Base-by-base conservation (phyloP, 2,888 invertebrate genomes). In the Cosmorhoe ocellata region DNA sequence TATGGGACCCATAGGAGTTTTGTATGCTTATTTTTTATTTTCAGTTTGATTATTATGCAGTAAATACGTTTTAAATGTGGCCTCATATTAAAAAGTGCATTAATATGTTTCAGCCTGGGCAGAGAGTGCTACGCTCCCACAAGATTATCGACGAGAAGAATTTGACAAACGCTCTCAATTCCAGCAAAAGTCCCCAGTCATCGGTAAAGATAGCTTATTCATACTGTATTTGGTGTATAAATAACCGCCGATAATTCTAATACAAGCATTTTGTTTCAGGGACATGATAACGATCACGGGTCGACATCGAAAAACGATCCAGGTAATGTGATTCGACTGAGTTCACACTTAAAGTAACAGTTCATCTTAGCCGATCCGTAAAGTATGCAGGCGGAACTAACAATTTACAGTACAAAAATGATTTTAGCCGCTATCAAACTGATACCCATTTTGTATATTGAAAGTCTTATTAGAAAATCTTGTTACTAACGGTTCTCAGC, bases 121-220 rank as follows among this genome's bases (percentile, higher is more conserved):
- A 90, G 73, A 82, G 90, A 69, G 90, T 91, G 63, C 83, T 91
- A 59, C 86, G 91, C 84, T 92, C 85, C 76, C 92, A 71, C 86
- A 91, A 69, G 85, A 94, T 84, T 81, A 92, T 73, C 89, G 94
- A 84, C 84, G 87, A 86, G 56, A 91, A 79, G 84, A 91, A 82
- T 57, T 74, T 84, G 71, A 81, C 75, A 51, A 80, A 79, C 63
- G 67, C 77, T 38, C 75, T 83, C 67, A 81, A 74, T 72, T 75
- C 81, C 56, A 81, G 81, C 75, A 89, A 88, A 76, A 89, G 86
- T 69, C 86, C 85, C 45, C 77, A 74, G 64, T 79, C 18, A 3
- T 18, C 92, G 91, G 87, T 87, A 83, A 85, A 2, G 4, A 58
- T 60, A 60, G 53, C 58, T 61, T 50, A 50, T 62, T 47, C 39